These are phyloP conservation scores for Melanotaenia parkinsoni DNA, from an alignment of 2,797 vertebrate genomes.

Conservation along the genomic window DNA sequence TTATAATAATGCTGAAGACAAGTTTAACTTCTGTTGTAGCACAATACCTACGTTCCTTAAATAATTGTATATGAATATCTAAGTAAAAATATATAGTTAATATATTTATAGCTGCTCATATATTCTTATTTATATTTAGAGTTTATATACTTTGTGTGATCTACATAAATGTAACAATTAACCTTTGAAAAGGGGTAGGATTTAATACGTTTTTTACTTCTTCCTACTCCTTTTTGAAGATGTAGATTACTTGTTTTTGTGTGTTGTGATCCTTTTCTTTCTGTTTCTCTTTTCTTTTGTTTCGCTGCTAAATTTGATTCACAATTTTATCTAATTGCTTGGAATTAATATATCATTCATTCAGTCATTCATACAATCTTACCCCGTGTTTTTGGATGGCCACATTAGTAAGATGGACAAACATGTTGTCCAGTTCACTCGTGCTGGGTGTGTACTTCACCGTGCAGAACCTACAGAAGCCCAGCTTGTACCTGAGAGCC, in stretches of 20 bases:
- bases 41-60: not conserved
- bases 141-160: too few species aligned
- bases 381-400: constrained; percentile 99
- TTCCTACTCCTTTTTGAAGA: too few species aligned
- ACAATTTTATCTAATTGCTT: not conserved
- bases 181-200: too few species aligned
- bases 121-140: not conserved
- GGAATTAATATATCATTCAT: too few species aligned
- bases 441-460: constrained; percentile 98
- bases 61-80: not conserved
- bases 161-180: too few species aligned
- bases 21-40: not conserved
- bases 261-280: not conserved
- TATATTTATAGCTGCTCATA: not conserved
- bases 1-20: not conserved
- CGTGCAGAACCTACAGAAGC: constrained; percentile 98
- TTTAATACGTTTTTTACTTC: too few species aligned
- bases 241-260: not conserved
- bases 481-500: constrained; percentile 92
- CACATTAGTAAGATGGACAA: constrained; percentile 97
- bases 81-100: not conserved
- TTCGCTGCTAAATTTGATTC: not conserved
- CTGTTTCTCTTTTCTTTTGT: not conserved
- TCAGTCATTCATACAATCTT: constrained; percentile 35
- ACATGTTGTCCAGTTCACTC: constrained; percentile 98